phyloP scores from a whole-genome alignment of 2,113 vertebrate species.

The Petrocephalus zakoni region DNA sequence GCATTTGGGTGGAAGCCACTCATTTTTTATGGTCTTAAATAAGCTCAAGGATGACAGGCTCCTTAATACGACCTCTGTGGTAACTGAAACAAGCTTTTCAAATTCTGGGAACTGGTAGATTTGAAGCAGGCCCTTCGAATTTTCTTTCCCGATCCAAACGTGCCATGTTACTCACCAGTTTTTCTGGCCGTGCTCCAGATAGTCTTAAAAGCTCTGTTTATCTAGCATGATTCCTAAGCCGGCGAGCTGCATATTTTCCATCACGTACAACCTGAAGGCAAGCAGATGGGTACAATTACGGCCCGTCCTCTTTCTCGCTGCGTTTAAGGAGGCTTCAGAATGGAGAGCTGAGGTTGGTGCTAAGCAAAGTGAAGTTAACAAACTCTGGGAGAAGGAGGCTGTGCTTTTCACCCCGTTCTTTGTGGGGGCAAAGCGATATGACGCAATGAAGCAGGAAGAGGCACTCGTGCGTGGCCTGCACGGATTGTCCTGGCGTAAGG shows the following conservation, averaged over 20 bases:
- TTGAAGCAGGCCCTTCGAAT: neutral
- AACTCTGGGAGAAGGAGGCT: neutral
- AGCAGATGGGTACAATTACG: neutral
- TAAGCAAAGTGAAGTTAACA: neutral
- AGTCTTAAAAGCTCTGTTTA: neutral
- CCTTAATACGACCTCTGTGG: neutral
- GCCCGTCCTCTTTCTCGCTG: neutral
- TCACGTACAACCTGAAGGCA: neutral
- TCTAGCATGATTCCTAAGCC: neutral
- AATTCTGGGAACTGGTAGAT: neutral
- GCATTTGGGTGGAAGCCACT: neutral
- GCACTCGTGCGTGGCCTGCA: neutral
- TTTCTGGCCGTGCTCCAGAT: neutral
- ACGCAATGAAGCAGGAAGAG: neutral
- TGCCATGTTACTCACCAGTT: neutral
- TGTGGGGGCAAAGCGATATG: neutral
- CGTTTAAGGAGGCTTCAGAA: too few species aligned
- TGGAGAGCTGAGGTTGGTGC: neutral
- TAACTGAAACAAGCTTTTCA: neutral
- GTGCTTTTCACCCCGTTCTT: neutral
- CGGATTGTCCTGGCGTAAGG: neutral
- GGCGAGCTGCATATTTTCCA: neutral
- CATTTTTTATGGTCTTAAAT: neutral
- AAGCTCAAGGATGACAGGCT: neutral
- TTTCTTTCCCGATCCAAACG: neutral